These are phyloP conservation scores for Gnathonemus echidnorhynchus DNA, from an alignment of 2,113 vertebrate species.

Conservation along the genomic window DNA sequence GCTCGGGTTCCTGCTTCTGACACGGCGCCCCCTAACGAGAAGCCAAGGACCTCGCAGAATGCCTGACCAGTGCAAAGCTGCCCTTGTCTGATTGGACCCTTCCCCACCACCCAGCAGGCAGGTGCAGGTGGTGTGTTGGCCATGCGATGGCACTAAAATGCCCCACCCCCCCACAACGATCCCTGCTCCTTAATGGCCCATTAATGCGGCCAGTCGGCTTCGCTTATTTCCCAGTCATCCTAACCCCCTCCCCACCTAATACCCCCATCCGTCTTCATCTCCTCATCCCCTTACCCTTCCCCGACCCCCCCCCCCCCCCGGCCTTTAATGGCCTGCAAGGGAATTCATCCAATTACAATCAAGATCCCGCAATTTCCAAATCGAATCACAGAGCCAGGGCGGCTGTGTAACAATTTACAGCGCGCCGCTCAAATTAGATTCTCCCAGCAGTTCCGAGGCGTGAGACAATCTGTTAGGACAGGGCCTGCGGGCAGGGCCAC, in stretches of 20 bases:
- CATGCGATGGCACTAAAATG: slow-evolving; percentile 44
- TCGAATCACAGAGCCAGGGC: slow-evolving; percentile 57
- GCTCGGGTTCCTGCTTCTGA: not conserved
- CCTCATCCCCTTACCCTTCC: slow-evolving; percentile 51
- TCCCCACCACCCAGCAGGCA: slow-evolving; percentile 21
- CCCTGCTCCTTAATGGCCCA: slow-evolving; percentile 57
- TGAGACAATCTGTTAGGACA: slow-evolving; percentile 67
- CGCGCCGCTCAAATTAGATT: slow-evolving; percentile 61
- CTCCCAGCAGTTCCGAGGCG: slow-evolving; percentile 60
- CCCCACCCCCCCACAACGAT: slow-evolving; percentile 48
- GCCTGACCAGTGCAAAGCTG: not conserved
- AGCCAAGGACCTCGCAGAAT: not conserved
- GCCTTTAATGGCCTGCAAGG: slow-evolving; percentile 59
- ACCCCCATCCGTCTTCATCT: slow-evolving; percentile 71
- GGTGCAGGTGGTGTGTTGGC: slow-evolving; percentile 38
- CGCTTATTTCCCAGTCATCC: slow-evolving; percentile 46
- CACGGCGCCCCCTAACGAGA: not conserved
- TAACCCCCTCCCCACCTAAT: slow-evolving; percentile 55
- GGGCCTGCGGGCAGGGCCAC: slow-evolving; percentile 46
- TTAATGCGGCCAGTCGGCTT: slow-evolving; percentile 48
- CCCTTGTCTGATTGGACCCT: not conserved
- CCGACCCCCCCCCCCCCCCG: slow-evolving; percentile 47
- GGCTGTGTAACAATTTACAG: slow-evolving; percentile 66
- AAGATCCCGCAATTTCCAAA: slow-evolving; percentile 59
- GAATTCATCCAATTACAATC: slow-evolving; percentile 75